phyloP scores from a whole-genome alignment of 2,888 invertebrate species.

The Cheilosia urbana region DNA sequence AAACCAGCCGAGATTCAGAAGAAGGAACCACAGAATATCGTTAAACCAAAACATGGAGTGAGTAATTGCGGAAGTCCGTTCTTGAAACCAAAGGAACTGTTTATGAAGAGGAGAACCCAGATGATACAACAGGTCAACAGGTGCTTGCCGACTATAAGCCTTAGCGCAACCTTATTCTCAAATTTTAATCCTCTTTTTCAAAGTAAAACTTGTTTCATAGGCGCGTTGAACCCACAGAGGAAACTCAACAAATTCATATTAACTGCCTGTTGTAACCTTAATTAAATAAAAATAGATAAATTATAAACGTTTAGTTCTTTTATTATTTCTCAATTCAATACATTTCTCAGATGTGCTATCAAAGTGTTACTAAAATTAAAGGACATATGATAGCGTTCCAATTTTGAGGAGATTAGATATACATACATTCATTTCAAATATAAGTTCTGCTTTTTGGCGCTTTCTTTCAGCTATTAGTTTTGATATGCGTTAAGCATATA shows the following conservation, averaged over 20 bases:
- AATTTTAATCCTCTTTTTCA: neutral
- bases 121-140: conserved; percentile 55
- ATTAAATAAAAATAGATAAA: no score
- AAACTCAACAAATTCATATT: neutral
- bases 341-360: neutral
- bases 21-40: neutral
- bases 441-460: no score
- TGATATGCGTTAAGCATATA: no score
- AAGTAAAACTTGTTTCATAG: conserved; percentile 1
- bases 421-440: no score
- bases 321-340: no score
- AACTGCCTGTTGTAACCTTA: no score
- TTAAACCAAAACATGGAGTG: neutral
- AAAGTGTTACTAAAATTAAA: conserved; percentile 2
- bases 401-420: no score
- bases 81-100: conserved; percentile 59
- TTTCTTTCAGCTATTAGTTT: no score
- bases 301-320: no score
- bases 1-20: neutral
- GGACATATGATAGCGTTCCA: neutral
- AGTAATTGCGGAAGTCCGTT: conserved; percentile 37
- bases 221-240: neutral
- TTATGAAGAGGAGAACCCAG: conserved; percentile 48
- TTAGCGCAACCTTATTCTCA: neutral
- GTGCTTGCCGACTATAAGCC: conserved; percentile 56